Base-by-base conservation (phyloP, 2,113 vertebrate species). In the Gobio gobio region DNA sequence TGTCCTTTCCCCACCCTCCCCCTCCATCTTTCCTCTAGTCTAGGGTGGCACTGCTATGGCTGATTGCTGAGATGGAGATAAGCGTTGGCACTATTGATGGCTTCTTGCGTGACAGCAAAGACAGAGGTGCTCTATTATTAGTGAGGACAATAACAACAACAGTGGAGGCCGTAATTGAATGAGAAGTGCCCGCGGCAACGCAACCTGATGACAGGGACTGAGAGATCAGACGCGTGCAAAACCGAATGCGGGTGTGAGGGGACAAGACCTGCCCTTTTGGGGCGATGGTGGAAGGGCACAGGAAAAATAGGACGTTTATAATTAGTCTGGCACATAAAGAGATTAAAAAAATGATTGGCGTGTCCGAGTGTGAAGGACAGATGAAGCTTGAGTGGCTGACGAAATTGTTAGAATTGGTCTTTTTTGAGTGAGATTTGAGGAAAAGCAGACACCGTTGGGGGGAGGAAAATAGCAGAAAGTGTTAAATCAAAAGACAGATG, bases 21-120 rank as follows among this genome's bases (percentile, higher is more conserved):
- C 63, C 75, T 77, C 58, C 83, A 75, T 78, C 79, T 87, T 87
- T 78, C 87, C 86, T 85, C 87, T 81, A 29, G 79, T 84, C 88
- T 87, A 70, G 83, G 87, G 90, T 90, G 88, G 90, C 88, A 89
- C 87, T 92, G 93, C 92, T 83, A 86, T 87, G 26, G 36, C 47
- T 92, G 91, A 92, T 93, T 92, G 91, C 83, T 22, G 88, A 90
- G 90, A 92, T 85, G 84, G 88, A 92, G 90, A 91, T 90, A 90
- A 91, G 87, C 85, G 77, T 89, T 87, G 88, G 83, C 33, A 82
- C 76, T 84, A 89, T 92, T 92, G 91, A 91, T 91, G 91, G 87
- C 83, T 56, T 9, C 24, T 87, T 80, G 80, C 82, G 84, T 94
- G 91, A 91, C 91, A 88, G 91, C 78, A 88, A 87, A 81, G 90